Percentiles rank a stretch among this genome's conserved stretches.
Conservation (phyloP, 2,888 invertebrate species). For the Dryobotodes eremita region DNA sequence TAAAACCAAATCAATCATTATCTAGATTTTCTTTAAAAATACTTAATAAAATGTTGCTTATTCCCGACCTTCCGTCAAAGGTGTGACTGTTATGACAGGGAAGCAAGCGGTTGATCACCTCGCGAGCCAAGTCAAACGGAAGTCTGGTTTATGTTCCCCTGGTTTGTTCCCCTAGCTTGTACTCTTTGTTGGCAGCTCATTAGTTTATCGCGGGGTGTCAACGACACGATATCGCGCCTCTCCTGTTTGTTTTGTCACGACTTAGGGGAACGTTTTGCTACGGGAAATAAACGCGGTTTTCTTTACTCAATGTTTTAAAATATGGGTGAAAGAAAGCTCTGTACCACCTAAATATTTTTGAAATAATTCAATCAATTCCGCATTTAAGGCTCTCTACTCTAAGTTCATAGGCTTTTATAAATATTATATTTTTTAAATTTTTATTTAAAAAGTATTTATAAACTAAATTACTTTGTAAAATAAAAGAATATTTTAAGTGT, state of each 20-base stretch:
- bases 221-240: slow-evolving; percentile 49
- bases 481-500: background rate
- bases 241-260: slow-evolving; percentile 53
- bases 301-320: background rate
- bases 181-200: slow-evolving; percentile 62
- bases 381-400: background rate
- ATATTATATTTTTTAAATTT: background rate
- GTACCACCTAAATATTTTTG: background rate
- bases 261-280: slow-evolving; percentile 51
- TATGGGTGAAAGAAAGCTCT: background rate
- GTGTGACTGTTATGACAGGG: slow-evolving; percentile 19
- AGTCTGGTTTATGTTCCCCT: slow-evolving; percentile 12
- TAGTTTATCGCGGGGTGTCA: slow-evolving; percentile 61
- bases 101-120: slow-evolving; percentile 32
- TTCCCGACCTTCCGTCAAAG: background rate
- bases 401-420: background rate
- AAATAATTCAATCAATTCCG: too few relatives aligned
- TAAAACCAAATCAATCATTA: background rate
- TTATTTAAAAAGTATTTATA: background rate
- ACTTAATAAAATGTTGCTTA: background rate
- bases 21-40: too few relatives aligned
- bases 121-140: slow-evolving; percentile 17
- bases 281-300: background rate
- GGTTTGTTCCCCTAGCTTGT: slow-evolving; percentile 4
- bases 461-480: background rate